Evolutionary conservation across 2,113 vertebrate genomes (phyloP), one percentile per base, ranked within the genome.

Genomic region (Mobula birostris): DNA sequence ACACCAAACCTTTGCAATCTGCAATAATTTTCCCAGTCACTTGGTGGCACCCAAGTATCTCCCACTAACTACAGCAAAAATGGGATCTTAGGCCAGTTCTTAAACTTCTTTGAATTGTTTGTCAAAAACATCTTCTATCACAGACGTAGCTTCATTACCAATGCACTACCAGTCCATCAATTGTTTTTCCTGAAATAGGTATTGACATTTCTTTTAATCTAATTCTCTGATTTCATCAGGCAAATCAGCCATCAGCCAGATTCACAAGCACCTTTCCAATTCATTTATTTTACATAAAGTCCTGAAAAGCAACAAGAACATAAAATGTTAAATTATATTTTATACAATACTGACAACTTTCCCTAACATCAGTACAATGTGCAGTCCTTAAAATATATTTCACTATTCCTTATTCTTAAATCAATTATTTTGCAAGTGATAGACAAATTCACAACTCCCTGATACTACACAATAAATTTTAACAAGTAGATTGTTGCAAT

Each of bases 11-110:
- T 1, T 90, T 19, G 8, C 29, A 7, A 14, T 61, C 15, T 90
- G 85, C 85, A 90, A 90, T 90, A 90, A 90, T 66, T 19, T 66
- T 19, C 29, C 14, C 19, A 8, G 85, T 90, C 85, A 90, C 61
- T n/a, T 90, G 85, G 61, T 90, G 85, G 85, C 61, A 66, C 29
- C 61, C 85, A 90, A 90, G 85, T 66, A 66, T 32, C 19, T 90
- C 63, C 29, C 29, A 90, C 63, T 11, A 15, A 61, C 56, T 9
- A 87, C 21, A 11, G 61, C 29, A 17, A 66, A 29, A 8, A 85
- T 12, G 7, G 21, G 66, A 88, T 14, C 61, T 66, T 12, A n/a
- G 85, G 12, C 61, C 12, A 63, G 15, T 3, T 14, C 36, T 6
- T 40, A 36, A 85, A 58, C 48, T 29, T 58, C 24, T 14, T 48